A percentile compares a stretch with the other conserved stretches of the same genome.
These are phyloP conservation scores for Oreochromis grahami DNA, from an alignment of 2,797 vertebrate species.

Conservation along the genomic window DNA sequence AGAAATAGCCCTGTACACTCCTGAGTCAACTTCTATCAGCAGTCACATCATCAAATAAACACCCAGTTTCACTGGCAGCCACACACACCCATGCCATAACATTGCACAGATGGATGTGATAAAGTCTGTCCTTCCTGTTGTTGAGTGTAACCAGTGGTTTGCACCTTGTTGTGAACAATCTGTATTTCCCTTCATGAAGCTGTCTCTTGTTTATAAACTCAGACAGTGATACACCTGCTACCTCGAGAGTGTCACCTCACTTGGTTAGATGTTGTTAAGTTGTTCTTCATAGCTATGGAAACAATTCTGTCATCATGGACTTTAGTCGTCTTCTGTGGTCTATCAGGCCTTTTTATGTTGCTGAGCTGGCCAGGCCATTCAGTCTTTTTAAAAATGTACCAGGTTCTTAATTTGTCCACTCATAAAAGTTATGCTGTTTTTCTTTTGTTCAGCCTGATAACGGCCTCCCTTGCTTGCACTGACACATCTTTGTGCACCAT, in stretches of 20 bases:
- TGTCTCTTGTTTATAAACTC: neutral
- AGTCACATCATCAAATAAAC: neutral
- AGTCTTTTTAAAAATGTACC: neutral
- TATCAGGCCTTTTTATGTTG: neutral
- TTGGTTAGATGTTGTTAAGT: neutral
- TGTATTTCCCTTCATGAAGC: neutral
- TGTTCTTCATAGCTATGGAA: neutral
- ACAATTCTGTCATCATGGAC: neutral
- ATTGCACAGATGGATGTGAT: neutral
- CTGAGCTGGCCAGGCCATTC: neutral
- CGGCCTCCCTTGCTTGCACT: neutral
- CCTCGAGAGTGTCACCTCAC: neutral
- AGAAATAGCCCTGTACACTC: neutral
- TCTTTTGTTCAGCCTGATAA: neutral
- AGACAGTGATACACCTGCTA: neutral
- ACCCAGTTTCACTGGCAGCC: neutral
- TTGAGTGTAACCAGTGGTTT: neutral
- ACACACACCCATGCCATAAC: neutral
- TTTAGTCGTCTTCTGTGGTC: neutral
- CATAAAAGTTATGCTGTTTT: neutral
- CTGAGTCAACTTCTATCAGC: neutral
- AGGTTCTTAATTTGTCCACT: neutral
- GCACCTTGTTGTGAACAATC: neutral
- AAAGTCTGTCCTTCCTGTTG: neutral
- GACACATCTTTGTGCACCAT: neutral